phyloP scores from a whole-genome alignment of 37 sponge, comb jelly and placozoan species.

The Aplysina aerophoba region DNA sequence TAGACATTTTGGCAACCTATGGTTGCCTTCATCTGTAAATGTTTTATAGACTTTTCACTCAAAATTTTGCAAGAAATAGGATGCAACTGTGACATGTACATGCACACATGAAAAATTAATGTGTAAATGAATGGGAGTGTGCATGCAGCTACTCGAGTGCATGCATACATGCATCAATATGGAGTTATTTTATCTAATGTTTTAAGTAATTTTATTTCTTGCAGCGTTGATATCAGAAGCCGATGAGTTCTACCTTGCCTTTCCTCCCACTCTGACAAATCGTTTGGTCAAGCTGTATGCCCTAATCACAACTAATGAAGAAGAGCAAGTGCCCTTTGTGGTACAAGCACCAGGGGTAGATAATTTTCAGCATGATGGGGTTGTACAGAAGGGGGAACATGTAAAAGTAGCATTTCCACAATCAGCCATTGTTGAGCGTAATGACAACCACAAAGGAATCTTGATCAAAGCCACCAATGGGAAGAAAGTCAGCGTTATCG shows the following conservation, averaged over 20 bases:
- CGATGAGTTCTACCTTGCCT: background rate
- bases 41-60: too few species aligned
- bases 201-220: too few species aligned
- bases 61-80: too few species aligned
- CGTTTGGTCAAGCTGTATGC: background rate
- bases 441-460: background rate
- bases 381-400: background rate
- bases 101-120: too few species aligned
- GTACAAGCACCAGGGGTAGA: slow-evolving; percentile 13
- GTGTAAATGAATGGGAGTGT: too few species aligned
- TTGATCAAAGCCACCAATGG: background rate
- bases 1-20: too few species aligned
- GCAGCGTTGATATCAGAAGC: background rate
- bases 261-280: background rate
- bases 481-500: background rate
- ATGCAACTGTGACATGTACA: too few species aligned
- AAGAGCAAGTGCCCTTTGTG: background rate
- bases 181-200: too few species aligned
- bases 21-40: too few species aligned
- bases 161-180: too few species aligned
- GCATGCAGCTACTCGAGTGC: too few species aligned
- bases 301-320: slow-evolving; percentile 3
- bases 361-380: background rate
- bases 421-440: background rate
- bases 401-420: background rate